Evolutionary conservation across 2,888 invertebrate genomes (phyloP).

Genomic region (Chalcosyrphus nemorum): DNA sequence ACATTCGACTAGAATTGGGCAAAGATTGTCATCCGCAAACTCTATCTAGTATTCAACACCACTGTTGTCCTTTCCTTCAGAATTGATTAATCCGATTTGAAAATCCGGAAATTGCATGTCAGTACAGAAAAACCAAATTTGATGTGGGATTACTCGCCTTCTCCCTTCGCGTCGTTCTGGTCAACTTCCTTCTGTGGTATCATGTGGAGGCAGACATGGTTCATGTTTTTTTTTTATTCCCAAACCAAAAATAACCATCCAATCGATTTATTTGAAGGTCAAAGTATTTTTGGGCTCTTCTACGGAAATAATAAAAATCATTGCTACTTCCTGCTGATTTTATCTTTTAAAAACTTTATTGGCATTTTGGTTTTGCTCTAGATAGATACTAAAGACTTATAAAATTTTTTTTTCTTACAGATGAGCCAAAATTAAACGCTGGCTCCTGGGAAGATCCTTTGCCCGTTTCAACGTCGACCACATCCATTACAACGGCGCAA

Average conservation of each 20-base stretch:
- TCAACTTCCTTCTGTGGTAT: not conserved
- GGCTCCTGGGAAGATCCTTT: constrained; percentile 90
- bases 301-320: not conserved
- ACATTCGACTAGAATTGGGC: too few relatives aligned
- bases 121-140: not conserved
- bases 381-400: not conserved
- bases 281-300: not conserved
- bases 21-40: too few relatives aligned
- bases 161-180: not conserved
- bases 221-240: not conserved
- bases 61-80: not conserved
- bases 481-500: constrained; percentile 80
- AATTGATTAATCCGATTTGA: not conserved
- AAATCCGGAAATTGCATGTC: not conserved
- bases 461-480: constrained; percentile 75
- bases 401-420: constrained; percentile 82
- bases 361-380: not conserved
- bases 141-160: not conserved
- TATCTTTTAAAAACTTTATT: not conserved
- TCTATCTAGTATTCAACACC: not conserved
- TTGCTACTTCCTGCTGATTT: not conserved
- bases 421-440: constrained; percentile 90
- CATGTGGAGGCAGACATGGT: not conserved
- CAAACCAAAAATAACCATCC: not conserved
- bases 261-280: not conserved